Evolutionary conservation across 2,888 invertebrate genomes (phyloP), one percentile per base, ranked within the genome.

Genomic region (Drosophila neutralis): DNA sequence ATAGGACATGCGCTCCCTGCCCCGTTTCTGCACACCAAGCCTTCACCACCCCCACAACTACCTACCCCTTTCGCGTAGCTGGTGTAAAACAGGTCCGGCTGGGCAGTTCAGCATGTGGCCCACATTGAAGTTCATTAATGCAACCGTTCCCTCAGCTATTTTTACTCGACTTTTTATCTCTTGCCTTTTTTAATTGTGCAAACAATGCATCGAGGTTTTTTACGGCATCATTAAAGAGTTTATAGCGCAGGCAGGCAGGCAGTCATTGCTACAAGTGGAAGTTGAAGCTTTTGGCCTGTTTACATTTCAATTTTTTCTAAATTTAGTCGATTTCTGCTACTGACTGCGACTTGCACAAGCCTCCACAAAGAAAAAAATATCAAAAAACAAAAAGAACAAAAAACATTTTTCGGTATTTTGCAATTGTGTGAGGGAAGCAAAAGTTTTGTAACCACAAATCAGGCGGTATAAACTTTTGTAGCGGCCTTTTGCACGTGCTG

Each of bases 401-500:
- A 62, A 63, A 73, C 27, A 29, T 36, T 40, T 62, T 24, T 49
- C 10, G 2, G 35, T 42, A 27, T 72, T 74, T 71, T 73, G 71
- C 68, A 82, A 87, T 63, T 73, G 78, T 56, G 65, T 18, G 49
- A 33, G 49, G 53, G 48, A 24, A 54, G 69, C 68, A 68, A 78
- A 86, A 87, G 69, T 89, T 85, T 83, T 71, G 79, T 79, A 87
- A 87, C 89, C 85, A 89, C 89, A 85, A 89, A 89, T 85, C 85
- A 85, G 85, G 89, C 89, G 87, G 82, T 69, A 77, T 69, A 85
- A 85, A 81, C 64, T 79, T 69, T 64, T 54, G 70, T 40, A 54
- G 69, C 72, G 76, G 81, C 80, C 78, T 72, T 76, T 80, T 89
- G 89, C 85, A 85, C 89, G 85, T 83, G 89, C 85, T 70, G 82